These are phyloP conservation scores for Zosterops hypoxanthus DNA, from an alignment of 2,113 vertebrate genomes.

Conservation along the genomic window DNA sequence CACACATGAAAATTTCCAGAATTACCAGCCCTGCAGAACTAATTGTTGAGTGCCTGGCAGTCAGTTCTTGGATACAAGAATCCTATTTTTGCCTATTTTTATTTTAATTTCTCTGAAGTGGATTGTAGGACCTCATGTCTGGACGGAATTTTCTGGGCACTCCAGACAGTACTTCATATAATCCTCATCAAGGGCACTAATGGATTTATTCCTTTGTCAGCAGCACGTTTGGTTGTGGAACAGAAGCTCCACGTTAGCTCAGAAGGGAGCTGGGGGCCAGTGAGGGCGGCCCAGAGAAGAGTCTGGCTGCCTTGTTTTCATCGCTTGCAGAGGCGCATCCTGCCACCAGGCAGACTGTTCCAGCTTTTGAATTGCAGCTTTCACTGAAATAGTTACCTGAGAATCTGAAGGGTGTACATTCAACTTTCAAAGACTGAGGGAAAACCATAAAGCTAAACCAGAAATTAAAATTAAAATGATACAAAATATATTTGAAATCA, in stretches of 20 bases:
- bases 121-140: neutral
- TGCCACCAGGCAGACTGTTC: neutral
- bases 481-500: neutral
- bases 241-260: neutral
- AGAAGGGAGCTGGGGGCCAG: neutral
- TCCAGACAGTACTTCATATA: slow-evolving; percentile 6
- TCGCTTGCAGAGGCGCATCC: neutral
- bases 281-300: neutral
- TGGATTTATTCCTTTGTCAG: neutral
- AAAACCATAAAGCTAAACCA: neutral
- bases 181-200: slow-evolving; percentile 10
- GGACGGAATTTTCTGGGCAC: slow-evolving; percentile 5
- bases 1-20: neutral
- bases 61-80: neutral
- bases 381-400: neutral
- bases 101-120: neutral
- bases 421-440: neutral
- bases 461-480: neutral
- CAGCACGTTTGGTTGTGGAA: neutral
- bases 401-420: neutral
- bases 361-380: neutral
- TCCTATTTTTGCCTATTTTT: neutral
- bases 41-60: neutral
- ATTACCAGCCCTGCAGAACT: neutral
- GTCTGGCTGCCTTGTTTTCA: neutral